Evolutionary conservation across 2,113 vertebrate species (phyloP), one percentile per base, ranked within the genome.

Genomic region (Zosterops hypoxanthus): DNA sequence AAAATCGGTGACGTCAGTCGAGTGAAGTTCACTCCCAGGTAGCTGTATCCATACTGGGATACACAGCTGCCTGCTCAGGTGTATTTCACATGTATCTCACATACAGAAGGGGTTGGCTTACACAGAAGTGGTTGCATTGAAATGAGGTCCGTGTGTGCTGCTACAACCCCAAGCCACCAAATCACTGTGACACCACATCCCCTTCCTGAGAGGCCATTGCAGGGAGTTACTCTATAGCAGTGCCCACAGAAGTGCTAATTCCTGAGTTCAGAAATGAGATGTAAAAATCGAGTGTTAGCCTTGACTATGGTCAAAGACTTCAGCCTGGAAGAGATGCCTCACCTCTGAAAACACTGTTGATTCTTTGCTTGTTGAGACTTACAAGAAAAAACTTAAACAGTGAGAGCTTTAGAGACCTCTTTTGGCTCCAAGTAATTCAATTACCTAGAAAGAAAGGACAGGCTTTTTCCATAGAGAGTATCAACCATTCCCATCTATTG

Each of bases 151-250:
- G 18, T 26, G 23, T 36, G 28, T 66, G 50, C 70, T 61, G 16
- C 66, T 76, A 19, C 33, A 82, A 3, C 41, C 23, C 15, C n/a
- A 33, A 84, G 39, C 14, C 33, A 20, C 28, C 22, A 44, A 25
- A 41, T 44, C 36, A 44, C 33, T 0, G 0, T 36, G 63, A 50
- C 22, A 29, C 20, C 41, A 13, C 0, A 2, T 52, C 16, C 16
- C 59, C 42, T 61, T 28, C 22, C 31, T 42, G 50, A 21, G 8
- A n/a, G 41, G 34, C 41, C 6, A 8, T 3, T 49, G 65, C 0
- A 0, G 19, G 50, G 36, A 56, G 23, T 25, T 49, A 2, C 55
- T 5, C 4, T 4, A 4, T 4, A 77, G 80, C 64, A 55, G 7
- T 86, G 60, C 17, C 33, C 29, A 56, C 23, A 36, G 47, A 73